phyloP scores from a whole-genome alignment of 2,888 invertebrate species.

The Mesochorus sp. region DNA sequence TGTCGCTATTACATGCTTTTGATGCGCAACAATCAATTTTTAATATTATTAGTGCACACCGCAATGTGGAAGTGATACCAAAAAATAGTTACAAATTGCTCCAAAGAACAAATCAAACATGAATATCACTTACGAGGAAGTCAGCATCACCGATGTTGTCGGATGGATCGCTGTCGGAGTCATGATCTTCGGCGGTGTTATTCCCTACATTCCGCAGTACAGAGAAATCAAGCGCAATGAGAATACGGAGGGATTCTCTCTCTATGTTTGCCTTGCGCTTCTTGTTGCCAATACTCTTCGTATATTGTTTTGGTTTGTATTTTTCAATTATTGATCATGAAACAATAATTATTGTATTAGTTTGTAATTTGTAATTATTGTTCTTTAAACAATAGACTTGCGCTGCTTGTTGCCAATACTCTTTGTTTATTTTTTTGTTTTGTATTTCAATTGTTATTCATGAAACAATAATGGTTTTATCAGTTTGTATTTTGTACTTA shows the following conservation, averaged over 20 bases:
- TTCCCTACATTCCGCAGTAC: constrained; percentile 98
- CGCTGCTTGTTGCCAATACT: constrained; percentile 92
- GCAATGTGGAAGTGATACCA: not conserved
- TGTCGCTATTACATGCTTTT: not conserved
- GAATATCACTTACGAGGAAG: constrained; percentile 80
- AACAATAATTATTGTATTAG: not conserved
- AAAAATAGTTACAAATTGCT: constrained; percentile 6
- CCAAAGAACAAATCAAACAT: constrained; percentile 57
- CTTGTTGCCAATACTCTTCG: constrained; percentile 97
- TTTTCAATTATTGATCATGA: not conserved
- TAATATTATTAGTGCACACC: not conserved
- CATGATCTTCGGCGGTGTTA: constrained; percentile 97
- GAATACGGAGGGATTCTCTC: constrained; percentile 98
- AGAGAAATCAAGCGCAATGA: constrained; percentile 94
- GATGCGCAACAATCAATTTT: not conserved
- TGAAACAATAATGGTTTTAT: too few species aligned
- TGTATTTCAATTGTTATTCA: too few species aligned
- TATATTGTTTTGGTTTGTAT: constrained; percentile 97
- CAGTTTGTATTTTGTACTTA: too few species aligned
- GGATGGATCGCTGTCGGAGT: constrained; percentile 92
- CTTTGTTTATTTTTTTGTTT: constrained; percentile 18
- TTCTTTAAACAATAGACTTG: constrained; percentile 82
- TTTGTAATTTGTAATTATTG: not conserved
- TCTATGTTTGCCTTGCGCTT: constrained; percentile 97
- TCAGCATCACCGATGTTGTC: constrained; percentile 89